These are phyloP conservation scores for Aythya baeri DNA, from an alignment of 2,113 vertebrate genomes.

Conservation along the genomic window DNA sequence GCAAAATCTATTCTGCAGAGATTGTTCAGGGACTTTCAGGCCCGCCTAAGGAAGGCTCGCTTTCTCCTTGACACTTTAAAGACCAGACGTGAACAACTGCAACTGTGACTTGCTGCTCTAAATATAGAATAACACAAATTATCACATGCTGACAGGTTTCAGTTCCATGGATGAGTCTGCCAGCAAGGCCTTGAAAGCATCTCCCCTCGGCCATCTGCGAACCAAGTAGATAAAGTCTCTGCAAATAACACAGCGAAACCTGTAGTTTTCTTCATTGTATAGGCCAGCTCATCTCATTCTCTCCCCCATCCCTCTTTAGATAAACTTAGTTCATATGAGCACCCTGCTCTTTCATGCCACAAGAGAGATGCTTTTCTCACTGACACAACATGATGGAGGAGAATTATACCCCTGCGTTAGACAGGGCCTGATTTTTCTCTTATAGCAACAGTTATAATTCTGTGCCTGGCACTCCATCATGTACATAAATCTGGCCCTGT, in stretches of 20 bases:
- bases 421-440: not conserved
- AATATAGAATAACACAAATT: slow-evolving; percentile 64
- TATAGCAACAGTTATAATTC: not conserved
- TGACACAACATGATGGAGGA: not conserved
- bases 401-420: not conserved
- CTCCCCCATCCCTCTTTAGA: not conserved
- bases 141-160: slow-evolving; percentile 44
- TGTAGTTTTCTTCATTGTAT: not conserved
- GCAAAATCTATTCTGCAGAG: not conserved
- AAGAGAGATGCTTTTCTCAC: not conserved
- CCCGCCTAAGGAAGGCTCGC: slow-evolving; percentile 24
- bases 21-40: not conserved
- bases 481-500: not conserved
- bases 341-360: not conserved
- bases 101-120: slow-evolving; percentile 30
- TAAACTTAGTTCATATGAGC: not conserved
- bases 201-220: not conserved
- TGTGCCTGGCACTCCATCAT: not conserved
- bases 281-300: not conserved
- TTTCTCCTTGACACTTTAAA: slow-evolving; percentile 57
- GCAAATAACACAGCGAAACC: not conserved
- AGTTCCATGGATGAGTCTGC: slow-evolving; percentile 44
- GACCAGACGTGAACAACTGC: slow-evolving; percentile 18
- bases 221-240: not conserved
- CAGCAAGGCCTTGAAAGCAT: slow-evolving; percentile 37